Base-by-base conservation (phyloP, 2,888 invertebrate species). In the Athalia circularis region DNA sequence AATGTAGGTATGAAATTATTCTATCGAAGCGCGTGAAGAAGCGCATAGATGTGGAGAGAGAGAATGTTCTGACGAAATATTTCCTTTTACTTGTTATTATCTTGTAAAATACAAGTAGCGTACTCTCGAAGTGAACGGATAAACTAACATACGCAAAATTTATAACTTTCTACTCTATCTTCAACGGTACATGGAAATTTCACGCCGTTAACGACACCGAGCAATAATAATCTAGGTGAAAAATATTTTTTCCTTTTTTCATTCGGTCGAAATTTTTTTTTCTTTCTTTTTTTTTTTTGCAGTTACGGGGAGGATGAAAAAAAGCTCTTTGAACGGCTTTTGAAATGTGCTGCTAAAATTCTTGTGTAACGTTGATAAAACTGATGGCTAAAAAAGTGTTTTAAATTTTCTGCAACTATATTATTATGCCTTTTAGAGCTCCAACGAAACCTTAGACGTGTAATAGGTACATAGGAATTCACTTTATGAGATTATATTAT, bases 121-220 rank as follows among this genome's bases (percentile, higher is more conserved):
- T n/a, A 70, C 70, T 70, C 70, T 70, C 29, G 54, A 54, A 70
- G 70, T 29, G 57, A 54, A 52, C 54, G n/a, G n/a, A 7, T 43
- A 45, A 70, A 70, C 70, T 70, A 70, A 8, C 8, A 11, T 4
- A n/a, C 5, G 43, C 45, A 7, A 11, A 70, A 70, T 70, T 68
- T 70, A 43, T 54, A 70, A 57, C 59, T 59, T 47, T 72, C 72
- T 72, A 57, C 59, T 15, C 54, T 54, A 70, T 54, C 70, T 43
- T 67, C 50, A 29, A 29, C 29, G 13, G 67, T 13, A 50, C 45
- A 9, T 65, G 48, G n/a, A 65, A n/a, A 65, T n/a, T 29, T 7
- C 9, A 62, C 3, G 3, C 3, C 15, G 11, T 9, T 29, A 62
- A 9, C 9, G n/a, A 8, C 2, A 29, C 29, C 29, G 29, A 29